Evolutionary conservation across 2,797 vertebrate species (phyloP), one percentile per base, ranked within the genome.

Genomic region (Pteronotus mesoamericanus): DNA sequence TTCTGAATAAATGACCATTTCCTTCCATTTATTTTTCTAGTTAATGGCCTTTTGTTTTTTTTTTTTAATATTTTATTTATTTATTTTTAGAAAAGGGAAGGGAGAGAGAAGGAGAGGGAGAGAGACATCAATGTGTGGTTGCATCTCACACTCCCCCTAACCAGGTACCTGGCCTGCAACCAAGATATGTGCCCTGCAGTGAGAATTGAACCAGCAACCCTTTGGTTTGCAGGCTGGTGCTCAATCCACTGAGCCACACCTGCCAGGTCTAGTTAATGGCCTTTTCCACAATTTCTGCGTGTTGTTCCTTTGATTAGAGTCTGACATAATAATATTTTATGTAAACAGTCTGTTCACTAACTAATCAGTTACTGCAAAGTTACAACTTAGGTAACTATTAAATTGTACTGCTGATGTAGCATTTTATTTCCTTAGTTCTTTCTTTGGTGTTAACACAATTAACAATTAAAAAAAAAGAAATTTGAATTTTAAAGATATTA

Each of bases 401-500:
- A 82, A 77, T 55, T 59, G 12, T 71, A 19, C 37, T 5, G 46
- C 1, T 77, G 61, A 84, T 37, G 7, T n/a, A 53, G 22, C 2
- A 29, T 86, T 95, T 12, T 39, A 61, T 82, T 82, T 90, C 66
- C n/a, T 86, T 89, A 80, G 53, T 57, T 34, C 7, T 39, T 71
- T 86, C 19, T 53, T 94, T 61, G 53, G 16, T 71, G 91, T 91
- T 61, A 80, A 95, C 11, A 44, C 22, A 91, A 78, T 32, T 68
- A 89, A 59, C 12, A 14, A 22, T 44, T 86, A 26, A 44, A 66
- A 44, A 66, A 78, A 44, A 37, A 68, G 51, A 83, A 77, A 74
- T 61, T n/a, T 90, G 39, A 59, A 90, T 87, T 83, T 93, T 37
- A 94, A 77, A 83, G 19, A 44, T 64, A 64, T 89, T 91, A 55